Evolutionary conservation across 2,113 vertebrate species (phyloP).

Genomic region (Cercocebus atys): DNA sequence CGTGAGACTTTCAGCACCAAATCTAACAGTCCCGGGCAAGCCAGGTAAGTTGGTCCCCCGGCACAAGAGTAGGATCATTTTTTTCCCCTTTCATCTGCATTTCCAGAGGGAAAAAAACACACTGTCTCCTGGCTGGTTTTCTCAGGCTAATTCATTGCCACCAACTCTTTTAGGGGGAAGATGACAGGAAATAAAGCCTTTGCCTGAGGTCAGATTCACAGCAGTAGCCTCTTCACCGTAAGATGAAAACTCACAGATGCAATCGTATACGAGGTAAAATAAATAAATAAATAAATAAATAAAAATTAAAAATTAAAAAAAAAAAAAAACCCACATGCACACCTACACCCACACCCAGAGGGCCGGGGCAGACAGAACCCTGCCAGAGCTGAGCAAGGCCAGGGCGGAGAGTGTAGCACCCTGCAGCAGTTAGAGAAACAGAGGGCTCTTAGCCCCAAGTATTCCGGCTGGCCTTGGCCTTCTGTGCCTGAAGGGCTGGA

Average conservation of each 20-base stretch:
- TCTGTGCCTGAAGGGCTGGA: neutral
- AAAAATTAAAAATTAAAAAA: too few species aligned
- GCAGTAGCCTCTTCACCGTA: neutral
- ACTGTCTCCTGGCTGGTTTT: neutral
- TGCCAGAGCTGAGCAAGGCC: fast-evolving
- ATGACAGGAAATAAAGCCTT: neutral
- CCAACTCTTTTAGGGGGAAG: neutral
- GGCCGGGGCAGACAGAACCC: neutral
- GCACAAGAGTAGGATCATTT: neutral
- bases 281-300: too few species aligned
- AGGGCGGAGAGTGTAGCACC: neutral
- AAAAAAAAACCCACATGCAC: neutral
- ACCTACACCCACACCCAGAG: neutral
- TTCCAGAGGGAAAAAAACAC: neutral
- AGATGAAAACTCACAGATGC: neutral
- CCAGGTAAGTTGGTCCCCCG: fast-evolving
- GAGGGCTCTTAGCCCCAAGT: neutral
- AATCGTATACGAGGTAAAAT: neutral
- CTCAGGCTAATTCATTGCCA: neutral
- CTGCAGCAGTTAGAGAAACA: fast-evolving
- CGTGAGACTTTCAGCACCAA: neutral
- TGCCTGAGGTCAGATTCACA: neutral
- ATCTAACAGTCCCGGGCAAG: neutral
- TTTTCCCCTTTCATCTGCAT: neutral
- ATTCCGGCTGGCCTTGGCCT: neutral